A percentile compares a stretch with the other conserved stretches of the same genome.
Conservation (phyloP, 1,140 invertebrate genomes). For the Elymnias hypermnestra region DNA sequence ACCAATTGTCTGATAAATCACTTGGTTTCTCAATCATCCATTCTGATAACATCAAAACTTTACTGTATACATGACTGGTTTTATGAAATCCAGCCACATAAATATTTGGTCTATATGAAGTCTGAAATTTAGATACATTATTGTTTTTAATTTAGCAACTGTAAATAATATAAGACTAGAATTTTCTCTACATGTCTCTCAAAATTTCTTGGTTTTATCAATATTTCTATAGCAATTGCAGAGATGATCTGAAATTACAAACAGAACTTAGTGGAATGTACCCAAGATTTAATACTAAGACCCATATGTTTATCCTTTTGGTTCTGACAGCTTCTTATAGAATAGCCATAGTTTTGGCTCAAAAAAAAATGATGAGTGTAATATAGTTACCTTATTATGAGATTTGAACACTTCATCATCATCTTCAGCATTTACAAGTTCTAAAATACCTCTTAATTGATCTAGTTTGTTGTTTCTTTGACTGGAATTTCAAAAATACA, state of each 20-base stretch:
- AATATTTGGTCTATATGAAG: slow-evolving; percentile 54
- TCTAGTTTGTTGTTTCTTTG: slow-evolving; percentile 38
- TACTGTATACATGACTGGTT: slow-evolving; percentile 36
- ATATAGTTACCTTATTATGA: slow-evolving; percentile 20
- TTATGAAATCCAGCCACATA: slow-evolving; percentile 67
- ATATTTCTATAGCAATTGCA: too few relatives aligned
- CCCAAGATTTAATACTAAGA: too few relatives aligned
- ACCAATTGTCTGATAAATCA: slow-evolving; percentile 87
- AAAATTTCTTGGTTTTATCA: too few relatives aligned
- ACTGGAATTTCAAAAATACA: slow-evolving; percentile 8
- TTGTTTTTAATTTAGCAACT: too few relatives aligned
- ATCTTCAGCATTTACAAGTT: slow-evolving; percentile 40
- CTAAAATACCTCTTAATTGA: slow-evolving; percentile 48
- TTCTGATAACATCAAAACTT: slow-evolving; percentile 85
- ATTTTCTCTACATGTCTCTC: too few relatives aligned
- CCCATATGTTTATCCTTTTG: too few relatives aligned
- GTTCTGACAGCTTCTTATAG: too few relatives aligned
- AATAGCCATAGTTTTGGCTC: too few relatives aligned
- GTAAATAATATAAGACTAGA: too few relatives aligned
- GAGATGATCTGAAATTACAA: too few relatives aligned
- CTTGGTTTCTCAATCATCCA: slow-evolving; percentile 92
- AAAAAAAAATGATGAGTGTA: too few relatives aligned
- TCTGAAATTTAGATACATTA: slow-evolving; percentile 29
- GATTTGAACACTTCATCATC: slow-evolving; percentile 31
- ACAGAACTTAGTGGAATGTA: too few relatives aligned